These are phyloP conservation scores for Melangyna quadrimaculata DNA, from an alignment of 2,888 invertebrate genomes.

Conservation along the genomic window DNA sequence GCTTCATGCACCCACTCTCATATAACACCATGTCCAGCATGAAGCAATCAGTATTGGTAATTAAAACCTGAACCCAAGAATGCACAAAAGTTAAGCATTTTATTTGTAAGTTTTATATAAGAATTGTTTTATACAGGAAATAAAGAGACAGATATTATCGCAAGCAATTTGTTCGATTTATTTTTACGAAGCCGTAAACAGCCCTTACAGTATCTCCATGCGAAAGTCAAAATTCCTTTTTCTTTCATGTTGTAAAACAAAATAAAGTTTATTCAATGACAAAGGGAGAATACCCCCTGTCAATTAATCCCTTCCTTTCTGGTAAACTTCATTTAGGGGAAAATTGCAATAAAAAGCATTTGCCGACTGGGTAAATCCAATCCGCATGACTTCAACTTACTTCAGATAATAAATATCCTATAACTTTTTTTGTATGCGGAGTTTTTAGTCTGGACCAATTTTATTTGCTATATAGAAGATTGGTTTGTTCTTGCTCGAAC, in stretches of 20 bases:
- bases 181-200: neutral
- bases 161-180: neutral
- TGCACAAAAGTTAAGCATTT: no score
- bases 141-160: neutral
- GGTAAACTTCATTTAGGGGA: neutral
- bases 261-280: neutral
- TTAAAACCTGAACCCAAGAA: no score
- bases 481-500: neutral
- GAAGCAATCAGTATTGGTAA: no score
- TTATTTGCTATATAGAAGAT: neutral
- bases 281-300: neutral
- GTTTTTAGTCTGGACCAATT: constrained; percentile 19
- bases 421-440: neutral
- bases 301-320: neutral
- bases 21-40: no score
- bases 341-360: neutral
- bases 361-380: neutral
- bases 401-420: constrained; percentile 9
- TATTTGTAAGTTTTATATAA: neutral
- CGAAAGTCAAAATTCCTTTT: neutral
- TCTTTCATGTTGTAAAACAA: neutral
- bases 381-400: constrained; percentile 2
- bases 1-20: no score
- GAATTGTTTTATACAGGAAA: no score
- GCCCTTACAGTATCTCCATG: neutral